These are phyloP conservation scores for Pogonomyrmex barbatus DNA, from an alignment of 1,140 invertebrate genomes.

Conservation along the genomic window DNA sequence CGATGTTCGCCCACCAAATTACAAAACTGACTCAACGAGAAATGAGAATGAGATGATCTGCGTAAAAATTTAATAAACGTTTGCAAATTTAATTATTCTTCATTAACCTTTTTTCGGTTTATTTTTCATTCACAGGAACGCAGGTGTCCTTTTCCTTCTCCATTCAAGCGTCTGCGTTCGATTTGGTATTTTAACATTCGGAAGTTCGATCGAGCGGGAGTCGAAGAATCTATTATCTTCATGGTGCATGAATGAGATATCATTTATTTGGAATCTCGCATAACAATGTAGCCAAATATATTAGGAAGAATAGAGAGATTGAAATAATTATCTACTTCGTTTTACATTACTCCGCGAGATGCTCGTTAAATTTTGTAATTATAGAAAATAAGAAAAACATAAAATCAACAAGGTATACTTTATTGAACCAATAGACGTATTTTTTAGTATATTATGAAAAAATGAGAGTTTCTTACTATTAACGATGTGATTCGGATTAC, in stretches of 20 bases:
- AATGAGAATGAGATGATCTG: neutral
- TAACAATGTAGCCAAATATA: neutral
- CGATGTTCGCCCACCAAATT: neutral
- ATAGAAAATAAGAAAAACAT: neutral
- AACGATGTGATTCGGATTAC: neutral
- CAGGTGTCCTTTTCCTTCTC: neutral
- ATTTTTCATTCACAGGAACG: neutral
- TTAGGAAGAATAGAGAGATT: neutral
- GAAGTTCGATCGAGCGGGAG: constrained; percentile 44
- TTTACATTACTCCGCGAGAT: neutral
- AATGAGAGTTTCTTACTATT: neutral
- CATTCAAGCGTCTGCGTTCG: constrained; percentile 41
- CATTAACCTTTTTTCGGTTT: neutral
- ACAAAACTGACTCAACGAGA: neutral
- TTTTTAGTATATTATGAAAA: neutral
- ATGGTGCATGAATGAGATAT: neutral
- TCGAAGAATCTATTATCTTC: neutral
- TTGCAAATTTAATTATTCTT: neutral
- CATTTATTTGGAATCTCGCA: neutral
- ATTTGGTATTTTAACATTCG: constrained; percentile 35
- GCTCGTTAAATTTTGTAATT: neutral
- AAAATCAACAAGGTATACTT: neutral
- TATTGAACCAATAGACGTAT: neutral
- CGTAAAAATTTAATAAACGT: neutral
- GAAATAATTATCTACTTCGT: neutral